Evolutionary conservation across 1,140 invertebrate species (phyloP).

Genomic region (Heliconius hermathena): DNA sequence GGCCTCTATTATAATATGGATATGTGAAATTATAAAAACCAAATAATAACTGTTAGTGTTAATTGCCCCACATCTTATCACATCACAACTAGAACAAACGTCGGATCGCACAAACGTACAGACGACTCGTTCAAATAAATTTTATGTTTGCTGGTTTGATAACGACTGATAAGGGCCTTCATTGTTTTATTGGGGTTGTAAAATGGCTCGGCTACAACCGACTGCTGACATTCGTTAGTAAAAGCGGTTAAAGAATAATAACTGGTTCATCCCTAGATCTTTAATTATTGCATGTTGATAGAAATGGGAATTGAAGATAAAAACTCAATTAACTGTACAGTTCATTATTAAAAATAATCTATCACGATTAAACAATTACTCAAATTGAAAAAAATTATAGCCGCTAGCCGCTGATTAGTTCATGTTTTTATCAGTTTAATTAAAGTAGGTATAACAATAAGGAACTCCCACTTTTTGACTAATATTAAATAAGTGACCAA

Average conservation of each 20-base stretch:
- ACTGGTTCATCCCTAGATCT: background rate
- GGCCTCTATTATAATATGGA: too few relatives aligned
- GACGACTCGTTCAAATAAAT: constrained; percentile 73
- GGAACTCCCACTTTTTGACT: too few relatives aligned
- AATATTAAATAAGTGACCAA: too few relatives aligned
- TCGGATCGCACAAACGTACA: constrained; percentile 70
- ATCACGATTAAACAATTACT: too few relatives aligned
- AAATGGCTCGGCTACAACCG: constrained; percentile 57
- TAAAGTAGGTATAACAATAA: too few relatives aligned
- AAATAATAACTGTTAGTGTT: constrained; percentile 35
- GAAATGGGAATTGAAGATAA: background rate
- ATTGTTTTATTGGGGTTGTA: constrained; percentile 80
- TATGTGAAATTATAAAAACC: constrained; percentile 16
- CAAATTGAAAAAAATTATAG: too few relatives aligned
- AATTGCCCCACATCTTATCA: constrained; percentile 52
- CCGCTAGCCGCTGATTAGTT: too few relatives aligned
- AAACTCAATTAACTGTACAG: background rate
- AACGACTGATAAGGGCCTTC: constrained; percentile 72
- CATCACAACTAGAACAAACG: constrained; percentile 65
- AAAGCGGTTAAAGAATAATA: constrained; percentile 43
- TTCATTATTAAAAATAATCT: too few relatives aligned
- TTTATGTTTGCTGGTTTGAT: constrained; percentile 77
- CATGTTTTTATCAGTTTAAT: too few relatives aligned
- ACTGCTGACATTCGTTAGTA: constrained; percentile 52
- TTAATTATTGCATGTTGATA: background rate